phyloP scores from a whole-genome alignment of 2,113 vertebrate species.

The Phyllostomus discolor region DNA sequence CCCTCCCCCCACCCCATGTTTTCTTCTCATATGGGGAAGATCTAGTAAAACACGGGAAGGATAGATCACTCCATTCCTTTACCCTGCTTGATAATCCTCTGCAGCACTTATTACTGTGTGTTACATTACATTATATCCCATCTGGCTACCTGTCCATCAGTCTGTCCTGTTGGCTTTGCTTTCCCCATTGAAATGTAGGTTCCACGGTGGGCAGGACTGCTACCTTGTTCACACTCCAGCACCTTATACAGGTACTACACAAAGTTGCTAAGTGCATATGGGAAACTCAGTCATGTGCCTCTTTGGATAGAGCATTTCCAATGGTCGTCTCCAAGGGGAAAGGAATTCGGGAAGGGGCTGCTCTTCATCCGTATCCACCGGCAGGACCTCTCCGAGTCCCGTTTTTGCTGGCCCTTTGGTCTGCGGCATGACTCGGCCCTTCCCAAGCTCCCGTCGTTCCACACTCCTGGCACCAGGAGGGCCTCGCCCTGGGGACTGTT shows the following conservation, averaged over 20 bases:
- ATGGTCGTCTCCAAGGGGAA: too few relatives aligned
- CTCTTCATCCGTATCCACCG: not conserved
- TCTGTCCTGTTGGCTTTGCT: not conserved
- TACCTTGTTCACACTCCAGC: not conserved
- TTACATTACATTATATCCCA: fast-evolving
- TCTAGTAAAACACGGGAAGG: not conserved
- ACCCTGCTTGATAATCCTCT: not conserved
- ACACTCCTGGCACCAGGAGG: not conserved
- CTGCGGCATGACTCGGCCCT: not conserved
- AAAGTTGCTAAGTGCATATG: not conserved
- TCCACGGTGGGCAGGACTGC: not conserved
- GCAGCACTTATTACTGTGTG: not conserved
- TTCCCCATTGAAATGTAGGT: not conserved
- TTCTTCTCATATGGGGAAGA: not conserved
- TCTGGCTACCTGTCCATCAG: not conserved
- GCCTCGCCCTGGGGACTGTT: not conserved
- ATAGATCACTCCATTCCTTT: not conserved
- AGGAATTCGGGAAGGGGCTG: not conserved
- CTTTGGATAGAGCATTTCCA: not conserved
- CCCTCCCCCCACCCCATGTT: not conserved
- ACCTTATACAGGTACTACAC: not conserved
- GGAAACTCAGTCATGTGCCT: not conserved
- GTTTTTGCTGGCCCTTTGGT: not conserved
- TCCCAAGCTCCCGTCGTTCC: not conserved
- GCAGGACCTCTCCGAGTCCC: not conserved